Percentiles rank a stretch among this genome's conserved stretches.
Evolutionary conservation across 2,888 invertebrate species (phyloP).

Genomic region (Diaphora mendica): DNA sequence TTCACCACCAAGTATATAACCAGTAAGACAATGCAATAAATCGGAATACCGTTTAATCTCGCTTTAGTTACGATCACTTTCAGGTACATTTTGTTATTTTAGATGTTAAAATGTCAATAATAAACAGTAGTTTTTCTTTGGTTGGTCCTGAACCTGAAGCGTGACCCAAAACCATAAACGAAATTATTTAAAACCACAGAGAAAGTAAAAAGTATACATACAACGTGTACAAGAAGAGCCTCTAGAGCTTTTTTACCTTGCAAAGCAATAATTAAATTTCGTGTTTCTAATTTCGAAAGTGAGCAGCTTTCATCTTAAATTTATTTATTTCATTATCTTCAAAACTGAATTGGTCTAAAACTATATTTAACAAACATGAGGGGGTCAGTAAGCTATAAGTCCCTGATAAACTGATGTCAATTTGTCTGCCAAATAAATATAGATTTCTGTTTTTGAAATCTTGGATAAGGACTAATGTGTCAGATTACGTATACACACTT

Average conservation of each 20-base stretch:
- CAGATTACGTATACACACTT: neutral
- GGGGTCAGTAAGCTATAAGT: no score
- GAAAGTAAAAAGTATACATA: neutral
- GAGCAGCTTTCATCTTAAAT: no score
- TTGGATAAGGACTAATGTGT: no score
- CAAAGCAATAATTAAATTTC: neutral
- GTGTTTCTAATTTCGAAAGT: no score
- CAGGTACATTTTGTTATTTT: conserved; percentile 9
- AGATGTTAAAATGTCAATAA: neutral
- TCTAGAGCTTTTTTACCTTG: neutral
- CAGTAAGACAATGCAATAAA: conserved; percentile 38
- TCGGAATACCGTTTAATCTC: conserved; percentile 32
- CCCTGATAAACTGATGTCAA: no score
- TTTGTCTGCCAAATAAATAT: no score
- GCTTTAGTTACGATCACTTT: conserved; percentile 14
- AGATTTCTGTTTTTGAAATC: no score
- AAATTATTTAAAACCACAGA: neutral
- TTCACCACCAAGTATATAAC: conserved; percentile 29
- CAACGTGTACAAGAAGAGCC: neutral
- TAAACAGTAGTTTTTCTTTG: neutral
- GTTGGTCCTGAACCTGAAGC: neutral
- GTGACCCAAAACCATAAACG: neutral
- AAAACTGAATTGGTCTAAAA: no score
- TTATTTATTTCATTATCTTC: no score
- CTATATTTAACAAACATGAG: no score